Evolutionary conservation across 2,113 vertebrate species (phyloP).

Genomic region (Paramisgurnus dabryanus): DNA sequence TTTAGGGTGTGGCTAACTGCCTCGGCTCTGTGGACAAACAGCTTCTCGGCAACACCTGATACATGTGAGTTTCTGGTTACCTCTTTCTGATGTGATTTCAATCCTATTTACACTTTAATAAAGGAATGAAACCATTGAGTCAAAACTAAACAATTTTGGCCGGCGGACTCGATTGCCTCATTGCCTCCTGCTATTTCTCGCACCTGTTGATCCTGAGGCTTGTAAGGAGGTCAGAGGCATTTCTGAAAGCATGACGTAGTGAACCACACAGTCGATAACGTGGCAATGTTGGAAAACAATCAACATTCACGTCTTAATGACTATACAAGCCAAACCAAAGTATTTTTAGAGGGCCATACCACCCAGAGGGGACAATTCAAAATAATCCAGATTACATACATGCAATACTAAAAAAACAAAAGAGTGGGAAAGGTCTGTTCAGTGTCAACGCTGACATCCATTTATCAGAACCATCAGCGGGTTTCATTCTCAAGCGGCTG

Average conservation of each 20-base stretch:
- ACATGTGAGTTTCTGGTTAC: constrained; percentile 46
- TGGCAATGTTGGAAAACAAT: background rate
- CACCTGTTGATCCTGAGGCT: constrained; percentile 37
- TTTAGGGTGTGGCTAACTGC: constrained; percentile 32
- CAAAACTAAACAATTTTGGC: constrained; percentile 42
- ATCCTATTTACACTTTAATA: constrained; percentile 37
- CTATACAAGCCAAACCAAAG: constrained; percentile 35
- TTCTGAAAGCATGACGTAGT: constrained; percentile 23
- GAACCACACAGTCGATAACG: background rate
- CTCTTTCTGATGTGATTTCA: constrained; percentile 38
- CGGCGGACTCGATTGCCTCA: constrained; percentile 26
- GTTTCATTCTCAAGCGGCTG: constrained; percentile 75
- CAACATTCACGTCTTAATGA: background rate
- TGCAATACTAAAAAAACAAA: constrained; percentile 75
- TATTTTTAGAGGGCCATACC: constrained; percentile 31
- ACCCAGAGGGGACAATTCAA: constrained; percentile 45
- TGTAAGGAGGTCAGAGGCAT: constrained; percentile 6
- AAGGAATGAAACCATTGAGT: constrained; percentile 50
- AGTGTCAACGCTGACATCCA: constrained; percentile 74
- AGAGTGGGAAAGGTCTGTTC: constrained; percentile 74
- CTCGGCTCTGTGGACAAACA: constrained; percentile 37
- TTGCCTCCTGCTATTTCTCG: constrained; percentile 33
- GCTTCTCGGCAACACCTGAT: constrained; percentile 43
- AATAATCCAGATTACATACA: constrained; percentile 72
- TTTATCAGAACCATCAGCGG: constrained; percentile 77